Percentiles rank a stretch among this genome's conserved stretches.
These are phyloP conservation scores for Aptenodytes forsteri DNA, from an alignment of 2,113 vertebrate genomes.

Conservation along the genomic window DNA sequence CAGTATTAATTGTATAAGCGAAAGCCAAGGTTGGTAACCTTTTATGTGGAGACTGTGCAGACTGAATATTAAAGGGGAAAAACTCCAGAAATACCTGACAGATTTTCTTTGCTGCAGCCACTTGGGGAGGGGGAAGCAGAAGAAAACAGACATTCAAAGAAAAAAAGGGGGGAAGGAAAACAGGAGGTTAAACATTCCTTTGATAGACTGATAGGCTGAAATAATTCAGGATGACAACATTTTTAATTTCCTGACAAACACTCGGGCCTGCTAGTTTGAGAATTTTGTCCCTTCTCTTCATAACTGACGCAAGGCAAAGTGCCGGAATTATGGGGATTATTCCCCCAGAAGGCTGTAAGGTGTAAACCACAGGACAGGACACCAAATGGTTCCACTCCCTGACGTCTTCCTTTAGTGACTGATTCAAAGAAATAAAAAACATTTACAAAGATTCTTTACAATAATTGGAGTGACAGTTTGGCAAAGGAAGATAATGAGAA, in stretches of 20 bases:
- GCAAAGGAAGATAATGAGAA: background rate
- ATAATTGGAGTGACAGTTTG: background rate
- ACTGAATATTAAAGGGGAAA: background rate
- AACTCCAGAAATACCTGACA: background rate
- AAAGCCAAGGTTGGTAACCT: background rate
- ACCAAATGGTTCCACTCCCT: background rate
- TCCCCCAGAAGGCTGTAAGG: background rate
- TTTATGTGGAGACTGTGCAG: background rate
- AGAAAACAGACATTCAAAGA: background rate
- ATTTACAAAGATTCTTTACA: background rate
- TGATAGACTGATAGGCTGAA: background rate
- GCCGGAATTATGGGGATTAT: background rate
- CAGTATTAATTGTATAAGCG: background rate
- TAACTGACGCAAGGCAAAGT: background rate
- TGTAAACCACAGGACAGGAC: background rate
- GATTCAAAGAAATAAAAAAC: background rate
- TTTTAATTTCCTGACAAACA: background rate
- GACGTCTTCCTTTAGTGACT: background rate
- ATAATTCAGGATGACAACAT: background rate
- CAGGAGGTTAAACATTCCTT: background rate
- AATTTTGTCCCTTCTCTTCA: background rate
- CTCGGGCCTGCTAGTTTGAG: background rate
- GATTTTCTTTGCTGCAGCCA: background rate
- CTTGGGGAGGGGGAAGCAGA: background rate
- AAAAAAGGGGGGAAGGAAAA: background rate